These are phyloP conservation scores for Apogon talboti DNA, from an alignment of 2,797 vertebrate genomes.

Conservation along the genomic window DNA sequence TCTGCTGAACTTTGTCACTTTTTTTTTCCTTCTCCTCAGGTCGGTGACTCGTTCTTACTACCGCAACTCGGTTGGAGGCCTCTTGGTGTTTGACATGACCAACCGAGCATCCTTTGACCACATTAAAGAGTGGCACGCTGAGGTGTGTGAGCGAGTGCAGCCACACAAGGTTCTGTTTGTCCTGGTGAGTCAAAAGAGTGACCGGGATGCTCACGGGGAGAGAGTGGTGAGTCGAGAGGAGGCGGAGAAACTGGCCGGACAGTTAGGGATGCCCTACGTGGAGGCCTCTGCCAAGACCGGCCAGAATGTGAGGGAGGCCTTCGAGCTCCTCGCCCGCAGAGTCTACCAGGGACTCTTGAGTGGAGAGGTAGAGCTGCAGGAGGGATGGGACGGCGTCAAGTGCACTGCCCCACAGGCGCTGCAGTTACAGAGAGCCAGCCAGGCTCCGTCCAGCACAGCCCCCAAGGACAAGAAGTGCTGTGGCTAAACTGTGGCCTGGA, in stretches of 20 bases:
- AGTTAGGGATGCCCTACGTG: conserved; percentile 80
- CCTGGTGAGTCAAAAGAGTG: conserved; percentile 88
- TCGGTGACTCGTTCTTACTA: conserved; percentile 91
- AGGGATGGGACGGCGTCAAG: conserved; percentile 87
- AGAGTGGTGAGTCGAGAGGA: conserved; percentile 80
- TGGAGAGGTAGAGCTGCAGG: conserved; percentile 75
- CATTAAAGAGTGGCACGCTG: conserved; percentile 82
- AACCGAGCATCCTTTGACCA: conserved; percentile 87
- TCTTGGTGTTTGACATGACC: conserved; percentile 89
- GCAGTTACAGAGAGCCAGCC: conserved; percentile 47
- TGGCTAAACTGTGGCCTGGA: conserved; percentile 40
- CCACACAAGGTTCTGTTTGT: conserved; percentile 83
- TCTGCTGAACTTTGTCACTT: conserved; percentile 14
- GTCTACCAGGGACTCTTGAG: conserved; percentile 84
- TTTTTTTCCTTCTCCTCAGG: conserved; percentile 63
- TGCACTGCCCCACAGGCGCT: conserved; percentile 68
- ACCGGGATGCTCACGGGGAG: conserved; percentile 71
- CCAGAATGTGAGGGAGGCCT: conserved; percentile 81
- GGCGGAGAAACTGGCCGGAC: conserved; percentile 82
- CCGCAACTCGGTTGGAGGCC: conserved; percentile 86
- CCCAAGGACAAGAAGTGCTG: conserved; percentile 73
- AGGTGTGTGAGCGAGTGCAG: conserved; percentile 84
- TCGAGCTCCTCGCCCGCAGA: conserved; percentile 79
- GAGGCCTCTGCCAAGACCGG: conserved; percentile 88
- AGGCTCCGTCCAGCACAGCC: conserved; percentile 6